A percentile compares a stretch with the other conserved stretches of the same genome.
These are phyloP conservation scores for Pheosia gnoma DNA, from an alignment of 2,888 invertebrate species.

Conservation along the genomic window DNA sequence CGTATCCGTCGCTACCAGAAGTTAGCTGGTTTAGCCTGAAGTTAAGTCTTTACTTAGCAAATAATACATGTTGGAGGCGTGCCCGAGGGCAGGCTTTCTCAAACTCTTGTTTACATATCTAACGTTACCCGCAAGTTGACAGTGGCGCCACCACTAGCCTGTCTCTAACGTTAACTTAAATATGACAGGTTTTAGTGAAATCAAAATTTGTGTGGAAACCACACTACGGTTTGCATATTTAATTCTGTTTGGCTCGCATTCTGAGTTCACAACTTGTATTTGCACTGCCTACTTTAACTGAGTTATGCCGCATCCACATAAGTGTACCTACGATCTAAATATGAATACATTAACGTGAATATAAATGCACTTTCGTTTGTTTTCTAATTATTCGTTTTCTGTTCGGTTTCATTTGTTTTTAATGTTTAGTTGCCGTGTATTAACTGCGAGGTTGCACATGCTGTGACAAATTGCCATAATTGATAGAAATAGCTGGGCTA, in stretches of 20 bases:
- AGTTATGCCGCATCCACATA: slow-evolving; percentile 30
- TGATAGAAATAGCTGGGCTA: too few species aligned
- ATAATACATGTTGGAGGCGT: slow-evolving; percentile 61
- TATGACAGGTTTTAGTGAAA: slow-evolving; percentile 62
- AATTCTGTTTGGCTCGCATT: slow-evolving; percentile 36
- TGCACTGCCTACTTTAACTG: slow-evolving; percentile 32
- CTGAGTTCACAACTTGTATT: slow-evolving; percentile 35
- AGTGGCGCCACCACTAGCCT: slow-evolving; percentile 39
- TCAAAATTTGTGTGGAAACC: slow-evolving; percentile 62
- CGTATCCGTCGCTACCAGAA: slow-evolving; percentile 49
- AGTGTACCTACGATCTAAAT: slow-evolving; percentile 13
- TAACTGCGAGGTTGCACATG: background rate
- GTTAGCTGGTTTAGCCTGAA: slow-evolving; percentile 60
- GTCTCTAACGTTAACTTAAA: slow-evolving; percentile 45
- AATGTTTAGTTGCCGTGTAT: background rate
- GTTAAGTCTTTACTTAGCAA: slow-evolving; percentile 58
- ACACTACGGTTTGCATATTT: slow-evolving; percentile 45
- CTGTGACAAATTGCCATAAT: too few species aligned
- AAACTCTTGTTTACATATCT: slow-evolving; percentile 62
- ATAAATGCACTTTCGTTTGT: slow-evolving; percentile 38
- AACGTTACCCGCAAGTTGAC: slow-evolving; percentile 42
- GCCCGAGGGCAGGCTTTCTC: slow-evolving; percentile 56
- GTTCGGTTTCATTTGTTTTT: background rate
- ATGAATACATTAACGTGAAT: slow-evolving; percentile 35
- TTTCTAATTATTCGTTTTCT: background rate